phyloP scores from a whole-genome alignment of 2,113 vertebrate species.

The Perca fluviatilis region DNA sequence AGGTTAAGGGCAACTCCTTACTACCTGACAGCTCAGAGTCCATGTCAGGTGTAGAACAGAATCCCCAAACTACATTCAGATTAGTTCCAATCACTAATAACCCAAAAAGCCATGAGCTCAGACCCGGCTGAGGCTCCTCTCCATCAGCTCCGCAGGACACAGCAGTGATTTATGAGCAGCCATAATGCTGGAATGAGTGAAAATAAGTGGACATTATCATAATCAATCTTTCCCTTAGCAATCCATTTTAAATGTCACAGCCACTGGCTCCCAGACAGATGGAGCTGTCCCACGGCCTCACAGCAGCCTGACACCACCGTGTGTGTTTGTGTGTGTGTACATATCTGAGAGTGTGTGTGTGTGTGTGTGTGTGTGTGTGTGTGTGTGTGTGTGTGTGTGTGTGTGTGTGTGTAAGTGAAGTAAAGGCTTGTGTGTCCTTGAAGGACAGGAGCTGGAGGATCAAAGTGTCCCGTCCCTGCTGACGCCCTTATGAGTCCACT shows the following conservation, averaged over 20 bases:
- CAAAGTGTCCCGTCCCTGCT: conserved; percentile 35
- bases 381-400: conserved; percentile 2
- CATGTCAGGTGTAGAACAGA: too few relatives aligned
- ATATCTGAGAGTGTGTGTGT: background rate
- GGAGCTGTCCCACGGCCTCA: conserved; percentile 24
- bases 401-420: conserved; percentile 10
- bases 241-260: conserved; percentile 61
- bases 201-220: conserved; percentile 38
- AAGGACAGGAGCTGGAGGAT: conserved; percentile 38
- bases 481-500: conserved; percentile 32
- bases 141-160: background rate
- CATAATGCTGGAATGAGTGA: conserved; percentile 13
- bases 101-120: background rate
- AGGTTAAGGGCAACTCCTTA: too few relatives aligned
- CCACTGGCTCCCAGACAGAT: conserved; percentile 17
- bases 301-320: background rate
- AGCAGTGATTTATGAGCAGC: conserved; percentile 46
- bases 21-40: too few relatives aligned
- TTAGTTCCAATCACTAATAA: background rate
- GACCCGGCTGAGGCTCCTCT: background rate
- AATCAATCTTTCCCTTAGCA: conserved; percentile 50
- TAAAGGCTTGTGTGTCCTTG: conserved; percentile 25
- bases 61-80: background rate
- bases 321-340: background rate
- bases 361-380: conserved; percentile 3